These are phyloP conservation scores for Stegodyphus mimosarum DNA, from an alignment of 1,140 invertebrate genomes.

Conservation along the genomic window DNA sequence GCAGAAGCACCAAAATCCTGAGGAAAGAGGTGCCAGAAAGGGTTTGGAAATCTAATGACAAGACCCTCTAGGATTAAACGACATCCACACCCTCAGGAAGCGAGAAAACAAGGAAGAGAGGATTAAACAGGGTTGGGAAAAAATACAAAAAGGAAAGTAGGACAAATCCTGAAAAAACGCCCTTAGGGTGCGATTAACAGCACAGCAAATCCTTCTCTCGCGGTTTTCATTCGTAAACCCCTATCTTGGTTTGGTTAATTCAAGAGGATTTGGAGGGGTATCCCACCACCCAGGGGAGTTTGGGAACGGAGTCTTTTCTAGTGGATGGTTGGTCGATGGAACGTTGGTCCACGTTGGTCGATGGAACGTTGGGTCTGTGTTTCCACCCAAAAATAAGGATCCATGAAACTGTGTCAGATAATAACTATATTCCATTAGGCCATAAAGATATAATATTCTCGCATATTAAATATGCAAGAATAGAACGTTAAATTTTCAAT, in stretches of 20 bases:
- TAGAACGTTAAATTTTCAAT: no score
- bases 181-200: constrained; percentile 2
- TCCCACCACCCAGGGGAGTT: neutral
- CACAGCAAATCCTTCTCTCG: neutral
- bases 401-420: no score
- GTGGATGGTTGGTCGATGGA: no score
- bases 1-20: no score
- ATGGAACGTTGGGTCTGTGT: no score
- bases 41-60: constrained; percentile 19
- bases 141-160: neutral
- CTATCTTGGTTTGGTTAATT: neutral
- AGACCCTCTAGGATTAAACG: constrained; percentile 19
- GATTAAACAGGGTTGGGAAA: neutral
- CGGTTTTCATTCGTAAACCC: neutral
- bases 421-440: no score
- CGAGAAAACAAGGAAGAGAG: neutral
- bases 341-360: no score
- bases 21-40: neutral
- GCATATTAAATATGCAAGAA: no score
- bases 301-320: no score
- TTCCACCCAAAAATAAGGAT: no score
- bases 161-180: neutral
- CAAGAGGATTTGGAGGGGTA: neutral
- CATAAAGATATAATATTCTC: no score
- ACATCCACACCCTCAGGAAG: neutral